Base-by-base conservation (phyloP, 2,888 invertebrate genomes). In the Crematogaster levior region DNA sequence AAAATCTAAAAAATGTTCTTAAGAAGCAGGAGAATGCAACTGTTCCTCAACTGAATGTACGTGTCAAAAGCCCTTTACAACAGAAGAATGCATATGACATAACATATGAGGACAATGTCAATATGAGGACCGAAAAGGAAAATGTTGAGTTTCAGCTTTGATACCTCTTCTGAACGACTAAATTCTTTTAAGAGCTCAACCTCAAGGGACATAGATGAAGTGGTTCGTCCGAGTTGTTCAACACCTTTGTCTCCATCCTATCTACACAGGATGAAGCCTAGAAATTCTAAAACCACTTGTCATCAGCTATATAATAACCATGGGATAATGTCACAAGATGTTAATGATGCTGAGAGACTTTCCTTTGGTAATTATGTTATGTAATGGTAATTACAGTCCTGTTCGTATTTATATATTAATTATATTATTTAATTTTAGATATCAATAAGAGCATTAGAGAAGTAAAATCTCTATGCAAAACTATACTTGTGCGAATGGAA, bases 381-480 rank as follows among this genome's bases (percentile, higher is more conserved):
- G 24, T 1, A 53, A 1, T 24, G 10, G 53, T 1, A n/a, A n/a
- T n/a, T n/a, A n/a, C 24, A 3, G 21, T 24, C 6, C 18, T 24
- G 12, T 53, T 53, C 24, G 5, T 46, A 5, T 24, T 24, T n/a
- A n/a, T n/a, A n/a, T n/a, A n/a, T n/a, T n/a, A n/a, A n/a, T n/a
- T n/a, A n/a, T n/a, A n/a, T n/a, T 53, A 24, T 10, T 24, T 53
- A 53, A 53, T 24, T 53, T 53, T 24, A 53, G 53, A 53, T 53
- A 53, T 53, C 24, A 53, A 3, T 53, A 24, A 48, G 3, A 48
- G 53, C 10, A 53, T 53, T 53, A 53, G 0, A 53, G 53, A 53
- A 53, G 24, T 24, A 53, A 53, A 53, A 53, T 53, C 53, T 53
- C 24, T 53, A 53, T 53, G 53, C 53, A 53, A 53, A 15, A 53